Base-by-base conservation (phyloP, 37 sponge, comb jelly and placozoan genomes). In the Petrosia ficiformis region DNA sequence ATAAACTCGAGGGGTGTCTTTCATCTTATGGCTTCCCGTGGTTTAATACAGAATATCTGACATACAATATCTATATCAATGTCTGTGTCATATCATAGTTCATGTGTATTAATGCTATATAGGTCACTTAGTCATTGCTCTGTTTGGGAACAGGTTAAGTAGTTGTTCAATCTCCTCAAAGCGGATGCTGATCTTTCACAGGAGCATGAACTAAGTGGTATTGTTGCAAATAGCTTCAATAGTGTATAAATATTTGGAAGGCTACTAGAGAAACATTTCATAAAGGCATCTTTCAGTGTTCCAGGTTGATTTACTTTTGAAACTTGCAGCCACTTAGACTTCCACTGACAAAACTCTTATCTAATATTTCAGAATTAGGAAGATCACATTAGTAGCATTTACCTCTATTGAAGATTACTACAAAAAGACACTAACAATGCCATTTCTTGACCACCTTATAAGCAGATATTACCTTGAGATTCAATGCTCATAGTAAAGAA, bases 161-260 rank as follows among this genome's bases (percentile, higher is more conserved):
- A 79, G 25, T 70, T 68, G 52, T 81, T 81, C 5, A 81, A 54
- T 43, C 73, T 41, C 44, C 74, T 72, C 14, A 81, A 52, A 42
- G 73, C 37, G 26, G 82, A 81, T 32, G 82, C 82, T 33, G 82
- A 81, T n/a, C 82, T 39, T 48, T 72, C 82, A 72, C 74, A 81
- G 16, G 82, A 72, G 42, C 82, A 81, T 33, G 82, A 81, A 39
- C 48, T 77, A 26, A 86, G 30, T 10, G 86, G 86, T 11, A 79
- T 41, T 31, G 80, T 79, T 29, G 86, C 80, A 68, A 86, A 86
- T 14, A 85, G 68, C 61, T 79, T 79, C 28, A 86, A 28, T 1
- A 79, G 61, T 16, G 71, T 73, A 38, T 73, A 87, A 4, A 81
- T 67, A 68, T 80, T 87, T 64, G 88, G 88, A 42, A 76, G 57